Evolutionary conservation across 2,797 vertebrate genomes (phyloP).

Genomic region (Phrynocephalus guinanensis): DNA sequence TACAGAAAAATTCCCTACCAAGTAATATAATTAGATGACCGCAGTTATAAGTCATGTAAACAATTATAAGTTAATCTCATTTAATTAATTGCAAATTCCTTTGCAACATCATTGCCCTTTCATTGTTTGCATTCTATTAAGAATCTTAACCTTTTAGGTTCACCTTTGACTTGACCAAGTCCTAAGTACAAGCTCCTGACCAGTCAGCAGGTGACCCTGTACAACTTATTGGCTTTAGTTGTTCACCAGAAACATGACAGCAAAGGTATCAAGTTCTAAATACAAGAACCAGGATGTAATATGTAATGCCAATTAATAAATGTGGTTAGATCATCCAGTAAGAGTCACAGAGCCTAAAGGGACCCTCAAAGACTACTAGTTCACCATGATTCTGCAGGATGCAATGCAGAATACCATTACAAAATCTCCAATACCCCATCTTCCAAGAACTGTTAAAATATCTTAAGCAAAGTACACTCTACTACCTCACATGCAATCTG

Average conservation of each 20-base stretch:
- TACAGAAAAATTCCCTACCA: background rate
- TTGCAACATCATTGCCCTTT: background rate
- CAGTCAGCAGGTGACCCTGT: background rate
- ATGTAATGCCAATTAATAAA: background rate
- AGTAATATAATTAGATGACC: background rate
- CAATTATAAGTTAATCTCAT: background rate
- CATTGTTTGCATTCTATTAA: conserved; percentile 15
- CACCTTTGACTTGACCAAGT: background rate
- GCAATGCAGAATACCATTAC: background rate
- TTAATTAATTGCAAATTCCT: background rate
- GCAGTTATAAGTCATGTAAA: background rate
- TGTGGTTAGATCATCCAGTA: background rate
- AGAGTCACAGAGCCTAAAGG: background rate
- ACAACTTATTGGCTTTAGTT: background rate
- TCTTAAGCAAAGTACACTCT: background rate
- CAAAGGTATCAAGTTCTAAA: background rate
- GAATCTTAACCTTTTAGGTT: background rate
- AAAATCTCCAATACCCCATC: background rate
- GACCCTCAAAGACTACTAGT: background rate
- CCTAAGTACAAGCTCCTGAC: background rate
- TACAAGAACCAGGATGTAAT: background rate
- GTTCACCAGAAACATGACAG: background rate
- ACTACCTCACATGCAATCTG: background rate
- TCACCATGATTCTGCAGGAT: background rate
- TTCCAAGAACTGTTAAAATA: background rate